Base-by-base conservation (phyloP, 2,888 invertebrate species). In the Tachina lurida region DNA sequence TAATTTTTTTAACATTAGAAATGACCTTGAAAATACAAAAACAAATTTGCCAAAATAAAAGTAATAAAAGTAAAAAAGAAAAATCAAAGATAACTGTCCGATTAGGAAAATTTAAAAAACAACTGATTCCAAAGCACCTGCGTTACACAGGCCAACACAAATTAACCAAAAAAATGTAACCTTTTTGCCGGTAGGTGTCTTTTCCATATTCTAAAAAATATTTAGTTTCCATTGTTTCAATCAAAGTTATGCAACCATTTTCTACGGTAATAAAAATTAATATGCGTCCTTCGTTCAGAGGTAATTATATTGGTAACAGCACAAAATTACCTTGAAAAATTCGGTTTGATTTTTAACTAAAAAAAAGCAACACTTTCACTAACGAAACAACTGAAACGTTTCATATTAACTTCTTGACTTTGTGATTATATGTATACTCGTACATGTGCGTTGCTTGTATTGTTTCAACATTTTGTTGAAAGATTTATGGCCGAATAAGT, bases 201-300 rank as follows among this genome's bases (percentile, higher is more conserved):
- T 0, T 22, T 49, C 10, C 3, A 19, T 67, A 8, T 54, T 43
- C 13, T 39, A 76, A 63, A 75, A 77, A 62, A 47, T 52, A 22
- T 65, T 17, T 13, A 45, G 43, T 49, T 68, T 47, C 3, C 15
- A 68, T 77, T 84, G 74, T 74, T 39, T 62, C 12, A 3, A 22
- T 9, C 63, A 52, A 63, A 87, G 88, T 90, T 90, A 90, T 90
- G 91, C 89, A 90, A 91, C 89, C 81, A 89, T 90, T 91, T 89
- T 89, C 88, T 89, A 90, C 87, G 91, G 88, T 67, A 88, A 91
- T 91, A 90, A 91, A 91, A 90, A 91, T 90, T 90, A 90, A 91
- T 91, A 91, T 91, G 88, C 89, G 90, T 89, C 91, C 91, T 91
- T 91, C 89, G 88, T 76, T 78, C 60, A 75, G 68, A 63, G 73